A percentile compares a stretch with the other conserved stretches of the same genome.
phyloP scores from a whole-genome alignment of 2,797 vertebrate genomes.

The Diplodus puntazzo region DNA sequence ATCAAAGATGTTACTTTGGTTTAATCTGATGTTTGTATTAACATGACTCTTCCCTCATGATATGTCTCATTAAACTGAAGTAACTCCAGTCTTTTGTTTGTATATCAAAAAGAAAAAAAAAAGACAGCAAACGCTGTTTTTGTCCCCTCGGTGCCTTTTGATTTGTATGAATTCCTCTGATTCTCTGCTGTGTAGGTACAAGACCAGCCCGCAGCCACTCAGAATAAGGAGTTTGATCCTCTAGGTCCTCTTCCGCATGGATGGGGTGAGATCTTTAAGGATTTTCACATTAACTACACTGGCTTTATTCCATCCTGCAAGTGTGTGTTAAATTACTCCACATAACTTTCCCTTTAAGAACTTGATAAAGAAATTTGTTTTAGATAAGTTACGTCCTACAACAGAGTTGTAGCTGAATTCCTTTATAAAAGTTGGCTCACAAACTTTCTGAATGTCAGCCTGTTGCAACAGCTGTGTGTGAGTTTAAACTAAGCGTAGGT shows the following conservation, averaged over 20 bases:
- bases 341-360: not conserved
- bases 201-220: conserved; percentile 90
- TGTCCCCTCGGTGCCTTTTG: not conserved
- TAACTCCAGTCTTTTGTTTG: not conserved
- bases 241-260: conserved; percentile 95
- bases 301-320: not conserved
- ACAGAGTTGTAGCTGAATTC: not conserved
- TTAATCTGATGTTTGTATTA: not conserved
- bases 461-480: no score
- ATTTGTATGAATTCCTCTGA: not conserved
- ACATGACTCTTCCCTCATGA: not conserved
- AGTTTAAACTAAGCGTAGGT: no score
- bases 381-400: not conserved
- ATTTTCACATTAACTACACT: not conserved
- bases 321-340: not conserved
- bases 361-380: not conserved
- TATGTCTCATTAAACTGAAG: not conserved
- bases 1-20: not conserved
- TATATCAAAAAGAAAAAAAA: not conserved
- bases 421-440: no score
- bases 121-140: not conserved
- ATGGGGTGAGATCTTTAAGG: conserved; percentile 90
- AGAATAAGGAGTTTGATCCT: conserved; percentile 97
- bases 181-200: conserved; percentile 77
- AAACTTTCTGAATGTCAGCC: no score